Evolutionary conservation across 1,140 invertebrate genomes (phyloP), one percentile per base, ranked within the genome.

Genomic region (Macrocentrus cingulum): DNA sequence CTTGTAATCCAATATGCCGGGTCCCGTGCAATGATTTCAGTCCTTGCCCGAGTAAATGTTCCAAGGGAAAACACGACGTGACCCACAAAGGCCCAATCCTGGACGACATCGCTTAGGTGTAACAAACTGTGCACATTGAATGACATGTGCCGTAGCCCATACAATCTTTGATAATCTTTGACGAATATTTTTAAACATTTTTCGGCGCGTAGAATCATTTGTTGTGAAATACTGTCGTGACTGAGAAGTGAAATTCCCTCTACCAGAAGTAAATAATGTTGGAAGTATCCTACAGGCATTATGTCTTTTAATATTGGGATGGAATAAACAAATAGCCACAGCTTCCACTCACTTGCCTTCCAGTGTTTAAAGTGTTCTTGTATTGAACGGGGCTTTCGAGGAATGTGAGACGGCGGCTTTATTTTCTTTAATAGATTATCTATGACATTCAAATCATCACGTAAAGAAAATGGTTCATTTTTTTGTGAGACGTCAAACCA

Each of bases 321-420:
- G n/a, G 56, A 52, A 32, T 63, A 64, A 41, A n/a, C 42, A 8
- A 59, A 25, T 20, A 65, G 48, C 39, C 52, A 68, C n/a, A 48
- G 49, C 2, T 32, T 41, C 52, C 63, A 65, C 25, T 68, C 66
- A 45, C 65, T 44, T 2, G 65, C 62, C 46, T 68, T 68, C 58
- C 57, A 65, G 61, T 48, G 56, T n/a, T n/a, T n/a, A n/a, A 16
- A 19, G 37, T 29, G 63, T 53, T 19, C 61, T 57, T 5, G 48
- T 19, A 1, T 11, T 42, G 7, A 64, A n/a, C 29, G 11, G 36
- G 15, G 3, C 15, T 39, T 15, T 39, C 36, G 36, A 39, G 25
- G n/a, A n/a, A n/a, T n/a, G n/a, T n/a, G n/a, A n/a, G n/a, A n/a
- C n/a, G n/a, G n/a, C n/a, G n/a, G n/a, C n/a, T n/a, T n/a, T n/a